A percentile compares a stretch with the other conserved stretches of the same genome.
Evolutionary conservation across 2,797 vertebrate species (phyloP).

Genomic region (Sebastes vulpes): DNA sequence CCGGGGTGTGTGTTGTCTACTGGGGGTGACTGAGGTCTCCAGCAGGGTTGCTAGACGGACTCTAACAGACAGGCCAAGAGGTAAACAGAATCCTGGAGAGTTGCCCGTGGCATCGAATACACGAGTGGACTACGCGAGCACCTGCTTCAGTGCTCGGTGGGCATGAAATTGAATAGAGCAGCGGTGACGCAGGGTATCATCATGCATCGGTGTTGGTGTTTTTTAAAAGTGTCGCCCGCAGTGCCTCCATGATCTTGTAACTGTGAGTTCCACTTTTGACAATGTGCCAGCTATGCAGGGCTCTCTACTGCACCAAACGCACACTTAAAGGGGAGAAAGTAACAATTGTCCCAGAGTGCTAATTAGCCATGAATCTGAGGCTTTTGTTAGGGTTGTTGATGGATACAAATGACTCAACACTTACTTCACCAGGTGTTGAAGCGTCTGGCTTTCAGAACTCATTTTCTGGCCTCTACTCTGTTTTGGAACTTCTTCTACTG

Average conservation of each 20-base stretch:
- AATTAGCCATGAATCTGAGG: not conserved
- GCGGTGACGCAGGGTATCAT: conserved; percentile 43
- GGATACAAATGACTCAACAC: conserved; percentile 5
- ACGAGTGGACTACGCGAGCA: conserved; percentile 22
- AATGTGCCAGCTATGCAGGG: not conserved
- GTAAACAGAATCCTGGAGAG: conserved; percentile 50
- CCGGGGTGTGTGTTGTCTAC: conserved; percentile 6
- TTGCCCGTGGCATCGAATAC: conserved; percentile 28
- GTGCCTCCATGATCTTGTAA: not conserved
- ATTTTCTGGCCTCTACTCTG: conserved; percentile 14
- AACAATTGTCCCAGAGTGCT: not conserved
- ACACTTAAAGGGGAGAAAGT: not conserved
- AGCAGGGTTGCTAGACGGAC: conserved; percentile 13
- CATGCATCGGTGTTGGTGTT: conserved; percentile 2
- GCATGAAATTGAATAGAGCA: conserved; percentile 60
- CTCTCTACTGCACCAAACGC: not conserved
- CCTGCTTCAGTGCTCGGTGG: conserved; percentile 48
- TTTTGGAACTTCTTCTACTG: conserved; percentile 18
- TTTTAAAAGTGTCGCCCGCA: conserved; percentile 8
- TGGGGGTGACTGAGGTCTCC: conserved; percentile 25
- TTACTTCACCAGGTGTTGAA: conserved; percentile 21
- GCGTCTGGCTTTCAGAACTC: conserved; percentile 3
- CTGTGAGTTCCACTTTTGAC: conserved; percentile 12
- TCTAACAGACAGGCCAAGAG: conserved; percentile 29
- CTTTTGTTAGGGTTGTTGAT: conserved; percentile 24